A percentile compares a stretch with the other conserved stretches of the same genome.
These are phyloP conservation scores for Synanthedon myopaeformis DNA, from an alignment of 2,888 invertebrate genomes.

Conservation along the genomic window DNA sequence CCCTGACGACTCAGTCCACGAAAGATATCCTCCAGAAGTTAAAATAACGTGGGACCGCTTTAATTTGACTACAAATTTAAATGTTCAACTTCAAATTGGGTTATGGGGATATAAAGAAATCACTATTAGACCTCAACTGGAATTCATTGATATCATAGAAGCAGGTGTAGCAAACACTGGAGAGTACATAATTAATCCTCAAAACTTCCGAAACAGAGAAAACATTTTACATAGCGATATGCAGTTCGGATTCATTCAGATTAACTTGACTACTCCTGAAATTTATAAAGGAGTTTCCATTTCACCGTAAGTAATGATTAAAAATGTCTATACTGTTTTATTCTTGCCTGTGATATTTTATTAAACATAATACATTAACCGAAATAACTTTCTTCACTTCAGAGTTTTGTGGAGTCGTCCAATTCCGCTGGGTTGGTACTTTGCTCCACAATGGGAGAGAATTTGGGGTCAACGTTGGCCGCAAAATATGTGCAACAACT, in stretches of 20 bases:
- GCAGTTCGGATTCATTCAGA: slow-evolving; percentile 88
- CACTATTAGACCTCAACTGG: slow-evolving; percentile 82
- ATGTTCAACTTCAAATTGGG: slow-evolving; percentile 82
- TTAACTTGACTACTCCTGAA: slow-evolving; percentile 85
- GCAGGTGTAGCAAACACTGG: slow-evolving; percentile 76
- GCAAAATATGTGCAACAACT: slow-evolving; percentile 85
- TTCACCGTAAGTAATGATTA: slow-evolving; percentile 76
- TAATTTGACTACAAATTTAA: slow-evolving; percentile 85
- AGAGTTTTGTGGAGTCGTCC: slow-evolving; percentile 90
- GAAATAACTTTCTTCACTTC: slow-evolving; percentile 1
- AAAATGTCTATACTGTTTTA: background rate
- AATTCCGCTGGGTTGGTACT: slow-evolving; percentile 94
- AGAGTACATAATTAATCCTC: slow-evolving; percentile 78
- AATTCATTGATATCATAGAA: slow-evolving; percentile 83
- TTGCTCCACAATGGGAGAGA: slow-evolving; percentile 88
- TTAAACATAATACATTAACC: no score
- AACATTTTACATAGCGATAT: slow-evolving; percentile 79
- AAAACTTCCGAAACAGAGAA: slow-evolving; percentile 76
- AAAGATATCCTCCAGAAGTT: slow-evolving; percentile 79
- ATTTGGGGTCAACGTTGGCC: slow-evolving; percentile 87
- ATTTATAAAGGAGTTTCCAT: slow-evolving; percentile 73
- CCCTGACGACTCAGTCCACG: slow-evolving; percentile 77
- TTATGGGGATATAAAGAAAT: slow-evolving; percentile 92
- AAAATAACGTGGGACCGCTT: slow-evolving; percentile 86
- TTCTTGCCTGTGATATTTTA: background rate